phyloP scores from a whole-genome alignment of 1,140 invertebrate species.

The Drosophila saltans region DNA sequence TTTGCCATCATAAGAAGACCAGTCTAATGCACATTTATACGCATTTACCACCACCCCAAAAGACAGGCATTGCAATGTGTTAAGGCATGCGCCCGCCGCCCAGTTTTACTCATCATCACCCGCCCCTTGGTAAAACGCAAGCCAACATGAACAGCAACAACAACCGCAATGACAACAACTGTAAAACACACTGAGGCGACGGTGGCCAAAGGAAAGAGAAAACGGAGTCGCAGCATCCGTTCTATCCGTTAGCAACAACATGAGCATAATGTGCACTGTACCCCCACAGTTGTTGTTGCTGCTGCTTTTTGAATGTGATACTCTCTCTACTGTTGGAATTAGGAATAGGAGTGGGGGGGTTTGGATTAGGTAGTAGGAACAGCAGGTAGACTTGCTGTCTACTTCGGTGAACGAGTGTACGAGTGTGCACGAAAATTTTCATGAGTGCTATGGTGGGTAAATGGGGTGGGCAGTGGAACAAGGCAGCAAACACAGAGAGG shows the following conservation, averaged over 20 bases:
- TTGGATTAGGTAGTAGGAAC: conserved; percentile 39
- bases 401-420: conserved; percentile 56
- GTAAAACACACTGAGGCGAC: conserved; percentile 45
- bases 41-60: conserved; percentile 3
- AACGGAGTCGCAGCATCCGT: conserved; percentile 67
- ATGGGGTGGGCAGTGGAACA: conserved; percentile 38
- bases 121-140: conserved; percentile 19
- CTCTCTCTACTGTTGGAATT: conserved; percentile 1
- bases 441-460: conserved; percentile 40
- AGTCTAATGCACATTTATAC: not conserved
- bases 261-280: conserved; percentile 74
- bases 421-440: conserved; percentile 69
- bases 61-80: conserved; percentile 50
- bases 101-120: not conserved
- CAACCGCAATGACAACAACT: conserved; percentile 75
- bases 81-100: conserved; percentile 41
- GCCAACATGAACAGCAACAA: conserved; percentile 65
- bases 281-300: conserved; percentile 52
- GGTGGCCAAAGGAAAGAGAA: conserved; percentile 52
- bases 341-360: not conserved
- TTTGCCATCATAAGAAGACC: not conserved
- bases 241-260: conserved; percentile 38
- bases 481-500: conserved; percentile 64
- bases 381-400: conserved; percentile 73
- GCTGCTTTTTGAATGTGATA: conserved; percentile 34